Base-by-base conservation (phyloP, 2,888 invertebrate genomes). In the Stenotaenia linearis region DNA sequence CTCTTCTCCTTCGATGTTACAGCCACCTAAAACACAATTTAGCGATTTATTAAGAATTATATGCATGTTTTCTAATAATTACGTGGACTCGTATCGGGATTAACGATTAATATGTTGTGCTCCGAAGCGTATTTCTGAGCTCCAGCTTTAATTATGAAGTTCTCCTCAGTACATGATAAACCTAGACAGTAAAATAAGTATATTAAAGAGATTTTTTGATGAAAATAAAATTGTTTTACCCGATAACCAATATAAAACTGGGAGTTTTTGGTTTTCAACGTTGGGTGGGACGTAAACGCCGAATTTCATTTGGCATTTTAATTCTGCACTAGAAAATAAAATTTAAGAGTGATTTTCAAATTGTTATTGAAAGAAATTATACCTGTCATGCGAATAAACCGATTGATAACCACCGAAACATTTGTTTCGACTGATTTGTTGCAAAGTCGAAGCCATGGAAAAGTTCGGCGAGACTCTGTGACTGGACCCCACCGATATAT, bases 131-230 rank as follows among this genome's bases (percentile, higher is more conserved):
- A 92, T 88, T 90, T 90, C 88, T 99, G 99, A 81, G 94, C 93
- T n/a, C 97, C 98, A 75, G 96, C 91, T 88, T 99, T 99, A 78
- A 93, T 91, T 82, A 97, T 92, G 85, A 98, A 97, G 88, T 99
- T 99, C 84, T 94, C 92, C 86, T 99, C 98, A 12, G 91, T 95
- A 86, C 98, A 98, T n/a, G 80, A 79, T 30, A 81, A 76, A 37
- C 81, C 81, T 81, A 23, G 15, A 78, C 5, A 35, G 12, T 7
- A 3, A 77, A 77, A 37, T 23, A 35, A 37, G 86, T 85, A 80
- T 25, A 78, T n/a, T 80, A 5, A 80, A 79, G 12, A 75, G 30
- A 25, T 21, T 15, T 28, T 74, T 74, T 32, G 35, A 23, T 23
- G 10, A 35, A 76, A 15, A 4, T 74, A 10, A n/a, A 9, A 25